Base-by-base conservation (phyloP, 1,140 invertebrate species). In the Drosophila nasuta region DNA sequence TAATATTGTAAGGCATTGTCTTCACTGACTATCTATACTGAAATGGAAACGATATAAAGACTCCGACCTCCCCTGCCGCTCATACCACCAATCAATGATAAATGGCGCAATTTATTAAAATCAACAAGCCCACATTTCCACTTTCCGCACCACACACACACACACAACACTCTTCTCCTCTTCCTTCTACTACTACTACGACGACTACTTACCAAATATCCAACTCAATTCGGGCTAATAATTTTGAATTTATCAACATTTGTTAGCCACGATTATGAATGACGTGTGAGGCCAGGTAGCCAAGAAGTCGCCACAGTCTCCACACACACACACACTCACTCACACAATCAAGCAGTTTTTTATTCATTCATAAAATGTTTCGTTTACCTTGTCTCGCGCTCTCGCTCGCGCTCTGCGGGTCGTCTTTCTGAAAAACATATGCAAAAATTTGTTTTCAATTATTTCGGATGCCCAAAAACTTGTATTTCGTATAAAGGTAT, bases 81-180 rank as follows among this genome's bases (percentile, higher is more conserved):
- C 38, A 5, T 1, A 7, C 59, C 68, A 48, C 5, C 58, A 20
- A 69, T 63, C 64, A 30, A 60, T 86, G 87, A 90, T 90, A 90
- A 91, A 90, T 91, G 79, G 76, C 76, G 81, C 79, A 79, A 90
- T 90, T 90, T 90, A 90, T 90, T 82, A 75, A 90, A 90, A 90
- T 86, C 79, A 90, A 87, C 80, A 71, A 75, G 67, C 66, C 52
- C 68, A 71, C 30, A 70, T 58, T 59, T 58, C 48, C 33, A 15
- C 41, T 52, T 48, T 15, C 64, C 54, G 25, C 8, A 5, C n/a
- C 30, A 7, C 54, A 20, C 20, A n/a, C 46, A 65, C 43, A 51
- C 13, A 13, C 75, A 48, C 70, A 25, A 25, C 20, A 25, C 20
- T 25, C 20, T 25, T 25, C 20, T 25, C 20, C 20, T 25, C 20